Evolutionary conservation across 2,888 invertebrate species (phyloP).

Genomic region (Mayetiola destructor): DNA sequence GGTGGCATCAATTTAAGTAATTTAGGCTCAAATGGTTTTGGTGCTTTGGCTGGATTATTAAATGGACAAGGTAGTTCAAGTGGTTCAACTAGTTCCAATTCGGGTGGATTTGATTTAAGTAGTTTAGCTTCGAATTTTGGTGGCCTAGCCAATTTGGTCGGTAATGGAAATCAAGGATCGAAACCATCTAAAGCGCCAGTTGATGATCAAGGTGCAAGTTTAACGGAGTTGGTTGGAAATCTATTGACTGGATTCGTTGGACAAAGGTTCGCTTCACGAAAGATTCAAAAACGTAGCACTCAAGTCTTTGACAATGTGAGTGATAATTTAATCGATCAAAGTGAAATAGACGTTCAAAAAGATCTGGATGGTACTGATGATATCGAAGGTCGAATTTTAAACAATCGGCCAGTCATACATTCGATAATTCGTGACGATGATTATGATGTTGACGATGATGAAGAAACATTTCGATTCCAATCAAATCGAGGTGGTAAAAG

Average conservation of each 20-base stretch:
- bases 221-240: constrained; percentile 18
- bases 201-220: not conserved
- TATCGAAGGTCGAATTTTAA: constrained; percentile 20
- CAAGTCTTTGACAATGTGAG: constrained; percentile 16
- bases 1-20: constrained; percentile 19
- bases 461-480: not conserved
- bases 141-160: constrained; percentile 17
- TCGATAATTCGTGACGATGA: constrained; percentile 15
- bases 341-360: constrained; percentile 17
- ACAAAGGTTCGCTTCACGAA: constrained; percentile 16
- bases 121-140: constrained; percentile 17
- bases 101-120: constrained; percentile 16
- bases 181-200: not conserved
- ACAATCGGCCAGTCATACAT: constrained; percentile 17
- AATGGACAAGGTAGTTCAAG: not conserved
- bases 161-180: not conserved
- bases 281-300: constrained; percentile 18
- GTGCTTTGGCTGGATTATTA: constrained; percentile 18
- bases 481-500: not conserved
- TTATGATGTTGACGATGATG: not conserved
- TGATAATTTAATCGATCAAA: constrained; percentile 18
- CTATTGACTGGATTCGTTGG: constrained; percentile 19
- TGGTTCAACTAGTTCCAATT: no score
- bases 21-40: constrained; percentile 18
- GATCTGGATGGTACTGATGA: constrained; percentile 20